A percentile compares a stretch with the other conserved stretches of the same genome.
phyloP scores from a whole-genome alignment of 1,140 invertebrate genomes.

The Trachymyrmex septentrionalis region DNA sequence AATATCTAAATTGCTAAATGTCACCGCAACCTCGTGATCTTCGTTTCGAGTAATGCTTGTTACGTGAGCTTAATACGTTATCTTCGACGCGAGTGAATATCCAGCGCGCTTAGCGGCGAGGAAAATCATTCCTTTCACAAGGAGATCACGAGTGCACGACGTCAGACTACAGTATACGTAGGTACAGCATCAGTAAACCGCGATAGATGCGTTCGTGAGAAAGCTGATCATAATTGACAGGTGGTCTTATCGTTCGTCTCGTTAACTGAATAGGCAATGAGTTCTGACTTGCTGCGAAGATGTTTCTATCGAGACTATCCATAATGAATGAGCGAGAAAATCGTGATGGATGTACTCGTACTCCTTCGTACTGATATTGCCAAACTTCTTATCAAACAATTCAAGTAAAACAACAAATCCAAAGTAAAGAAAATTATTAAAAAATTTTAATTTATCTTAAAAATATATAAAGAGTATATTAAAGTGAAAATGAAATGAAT shows the following conservation, averaged over 20 bases:
- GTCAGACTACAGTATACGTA: background rate
- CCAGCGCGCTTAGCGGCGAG: slow-evolving; percentile 6
- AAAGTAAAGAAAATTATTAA: background rate
- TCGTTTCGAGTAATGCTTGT: slow-evolving; percentile 53
- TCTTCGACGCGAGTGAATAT: slow-evolving; percentile 60
- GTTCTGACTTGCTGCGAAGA: slow-evolving; percentile 33
- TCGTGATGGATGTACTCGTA: slow-evolving; percentile 2
- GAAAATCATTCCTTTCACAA: slow-evolving; percentile 63
- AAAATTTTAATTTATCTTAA: background rate
- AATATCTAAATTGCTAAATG: slow-evolving; percentile 44
- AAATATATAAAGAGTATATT: background rate
- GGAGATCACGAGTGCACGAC: slow-evolving; percentile 43
- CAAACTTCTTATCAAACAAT: slow-evolving; percentile 6
- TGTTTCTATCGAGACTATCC: slow-evolving; percentile 44
- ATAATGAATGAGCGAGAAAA: slow-evolving; percentile 45
- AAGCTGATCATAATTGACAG: slow-evolving; percentile 73
- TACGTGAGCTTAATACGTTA: slow-evolving; percentile 35
- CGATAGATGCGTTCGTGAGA: slow-evolving; percentile 41
- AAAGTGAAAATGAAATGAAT: background rate
- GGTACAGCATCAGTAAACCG: background rate
- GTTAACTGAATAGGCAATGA: slow-evolving; percentile 65
- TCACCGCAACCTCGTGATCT: slow-evolving; percentile 36
- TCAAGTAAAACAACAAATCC: background rate
- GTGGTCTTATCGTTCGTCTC: slow-evolving; percentile 46
- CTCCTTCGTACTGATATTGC: background rate